Evolutionary conservation across 2,797 vertebrate genomes (phyloP), one percentile per base, ranked within the genome.

Genomic region (Muscicapa comitata): DNA sequence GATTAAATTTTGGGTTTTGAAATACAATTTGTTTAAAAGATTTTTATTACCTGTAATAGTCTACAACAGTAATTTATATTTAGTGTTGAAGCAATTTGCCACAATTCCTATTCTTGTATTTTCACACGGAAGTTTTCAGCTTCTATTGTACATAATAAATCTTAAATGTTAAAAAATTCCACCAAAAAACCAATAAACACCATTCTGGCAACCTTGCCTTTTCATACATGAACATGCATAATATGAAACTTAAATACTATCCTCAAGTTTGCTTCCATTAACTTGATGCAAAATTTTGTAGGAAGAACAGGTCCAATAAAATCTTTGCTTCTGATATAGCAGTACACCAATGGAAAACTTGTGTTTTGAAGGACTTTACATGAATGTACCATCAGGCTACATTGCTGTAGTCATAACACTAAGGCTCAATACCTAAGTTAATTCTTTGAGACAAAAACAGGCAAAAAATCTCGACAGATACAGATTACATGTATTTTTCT

Each of bases 51-150:
- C 50, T 96, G 33, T 95, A 94, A 73, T 81, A 95, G 75, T 90
- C 96, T 94, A 82, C 76, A 91, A 43, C 61, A 94, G 79, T 96
- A 89, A 58, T 33, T 92, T 84, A 66, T 63, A 90, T 88, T 84
- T 95, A 94, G 73, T 79, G 87, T 96, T 97, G 94, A 93, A 96
- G 95, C 96, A 94, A 85, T 95, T 97, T 79, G 25, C 28, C 76
- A 53, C 28, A 29, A 20, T 83, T 95, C 58, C 80, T 86, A n/a
- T 19, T 68, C 45, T 51, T 84, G 63, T 88, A 50, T 96, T 95
- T 95, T 86, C 17, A 65, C 3, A 5, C n/a, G 29, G 38, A 90
- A 68, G 77, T 96, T 50, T 92, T 91, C 35, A 93, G 40, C 38
- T 96, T 83, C 76, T 62, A 25, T 90, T 85, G 15, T 54, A 92